Conservation (phyloP, 2,888 invertebrate species). For the Alsophila aescularia region DNA sequence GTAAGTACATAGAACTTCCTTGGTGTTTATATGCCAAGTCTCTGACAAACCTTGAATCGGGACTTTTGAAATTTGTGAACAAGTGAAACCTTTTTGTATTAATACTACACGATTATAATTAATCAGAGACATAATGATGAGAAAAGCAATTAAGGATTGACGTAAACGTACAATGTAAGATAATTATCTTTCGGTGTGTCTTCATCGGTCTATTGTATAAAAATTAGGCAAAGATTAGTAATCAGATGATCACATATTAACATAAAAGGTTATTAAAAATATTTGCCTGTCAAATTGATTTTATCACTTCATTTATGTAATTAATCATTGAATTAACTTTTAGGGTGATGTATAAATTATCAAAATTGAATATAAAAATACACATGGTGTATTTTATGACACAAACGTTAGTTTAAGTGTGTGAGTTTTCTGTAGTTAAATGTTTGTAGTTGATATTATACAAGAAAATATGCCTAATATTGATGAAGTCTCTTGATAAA, state of each 20-base stretch:
- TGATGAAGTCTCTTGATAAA: not conserved
- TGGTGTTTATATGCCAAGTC: not conserved
- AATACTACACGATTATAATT: too few relatives aligned
- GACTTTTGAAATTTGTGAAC: too few relatives aligned
- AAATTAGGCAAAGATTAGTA: constrained; percentile 3
- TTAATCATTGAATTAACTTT: not conserved
- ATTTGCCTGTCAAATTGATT: too few relatives aligned
- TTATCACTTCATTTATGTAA: too few relatives aligned
- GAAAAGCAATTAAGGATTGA: constrained; percentile 3
- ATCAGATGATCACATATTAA: not conserved
- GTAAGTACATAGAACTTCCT: too few relatives aligned
- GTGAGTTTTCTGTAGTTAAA: not conserved
- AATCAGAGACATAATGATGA: not conserved
- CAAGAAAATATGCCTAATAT: not conserved
- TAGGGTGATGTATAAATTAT: not conserved
- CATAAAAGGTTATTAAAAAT: too few relatives aligned
- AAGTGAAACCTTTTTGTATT: too few relatives aligned
- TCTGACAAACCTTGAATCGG: too few relatives aligned
- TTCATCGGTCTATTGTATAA: constrained; percentile 6
- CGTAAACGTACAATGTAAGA: constrained; percentile 1
- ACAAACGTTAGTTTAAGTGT: not conserved
- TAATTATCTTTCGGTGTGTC: not conserved
- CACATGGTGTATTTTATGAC: too few relatives aligned
- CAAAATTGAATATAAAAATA: not conserved
- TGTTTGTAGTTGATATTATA: too few relatives aligned